A percentile compares a stretch with the other conserved stretches of the same genome.
Conservation (phyloP, 2,888 invertebrate genomes). For the Antitype chi region DNA sequence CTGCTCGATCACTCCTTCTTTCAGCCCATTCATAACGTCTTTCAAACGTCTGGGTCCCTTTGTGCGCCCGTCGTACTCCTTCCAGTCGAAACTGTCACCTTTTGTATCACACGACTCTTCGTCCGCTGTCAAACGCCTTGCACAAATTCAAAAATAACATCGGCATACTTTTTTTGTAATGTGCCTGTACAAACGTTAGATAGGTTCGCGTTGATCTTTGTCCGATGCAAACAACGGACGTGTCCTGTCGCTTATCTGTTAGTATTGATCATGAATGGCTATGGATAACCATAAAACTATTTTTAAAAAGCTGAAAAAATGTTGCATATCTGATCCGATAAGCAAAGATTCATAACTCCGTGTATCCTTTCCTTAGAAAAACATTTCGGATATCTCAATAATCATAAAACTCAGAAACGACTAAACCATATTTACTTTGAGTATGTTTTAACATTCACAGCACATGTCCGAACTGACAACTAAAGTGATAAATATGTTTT, state of each 20-base stretch:
- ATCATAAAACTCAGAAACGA: constrained; percentile 39
- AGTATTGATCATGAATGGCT: constrained; percentile 79
- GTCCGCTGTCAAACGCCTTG: constrained; percentile 90
- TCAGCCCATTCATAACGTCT: constrained; percentile 88
- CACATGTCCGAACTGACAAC: background rate
- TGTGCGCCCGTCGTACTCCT: constrained; percentile 82
- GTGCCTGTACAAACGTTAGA: constrained; percentile 88
- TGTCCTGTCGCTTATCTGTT: constrained; percentile 85
- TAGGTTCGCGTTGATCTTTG: constrained; percentile 88
- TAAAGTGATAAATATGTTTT: constrained; percentile 17
- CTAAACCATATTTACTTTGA: constrained; percentile 36
- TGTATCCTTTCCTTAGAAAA: constrained; percentile 60
- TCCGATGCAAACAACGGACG: constrained; percentile 88
- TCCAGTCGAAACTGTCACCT: constrained; percentile 85
- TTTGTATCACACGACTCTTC: constrained; percentile 82
- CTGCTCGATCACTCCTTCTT: constrained; percentile 89
- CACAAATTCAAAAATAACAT: constrained; percentile 91
- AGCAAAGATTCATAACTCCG: constrained; percentile 58
- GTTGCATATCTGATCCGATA: constrained; percentile 69
- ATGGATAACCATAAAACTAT: constrained; percentile 68
- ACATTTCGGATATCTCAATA: constrained; percentile 45
- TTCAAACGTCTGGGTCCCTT: constrained; percentile 84
- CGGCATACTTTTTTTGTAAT: constrained; percentile 84
- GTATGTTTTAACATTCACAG: constrained; percentile 19
- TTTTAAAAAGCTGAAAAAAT: constrained; percentile 63